Base-by-base conservation (phyloP, 2,888 invertebrate species). In the Anorthoa munda region DNA sequence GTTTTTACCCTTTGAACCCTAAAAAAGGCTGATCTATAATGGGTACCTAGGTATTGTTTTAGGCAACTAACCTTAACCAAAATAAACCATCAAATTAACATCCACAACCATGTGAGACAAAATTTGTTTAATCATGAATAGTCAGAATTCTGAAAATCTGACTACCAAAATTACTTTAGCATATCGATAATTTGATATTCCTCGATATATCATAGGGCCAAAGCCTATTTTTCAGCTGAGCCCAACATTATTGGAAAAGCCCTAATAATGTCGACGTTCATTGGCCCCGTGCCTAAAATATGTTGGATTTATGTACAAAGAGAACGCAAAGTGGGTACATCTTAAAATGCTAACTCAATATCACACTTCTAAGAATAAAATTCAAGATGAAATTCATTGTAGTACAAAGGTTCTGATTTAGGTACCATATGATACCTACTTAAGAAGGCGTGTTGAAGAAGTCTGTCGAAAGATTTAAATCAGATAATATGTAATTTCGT, bases 231-330 rank as follows among this genome's bases (percentile, higher is more conserved):
- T 15, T n/a, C 18, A 31, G 39, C 31, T 23, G 15, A 68, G 55
- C 48, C 18, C 15, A 77, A 46, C 2, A n/a, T 13, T 69, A 55
- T 50, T 55, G 21, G 17, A 2, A 56, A 61, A 31, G 17, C 50
- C 26, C 9, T 59, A 12, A 58, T 58, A 77, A 31, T 51, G 11
- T 23, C 51, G 7, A 15, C 23, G 60, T 68, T 68, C 45, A 77
- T 45, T 45, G 15, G 55, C 45, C 39, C 45, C 45, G 21, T 21
- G 18, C 39, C 45, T 26, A 31, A 60, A 48, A 69, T 46, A 56
- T 74, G 4, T 21, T 77, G 21, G 18, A 68, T 76, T 53, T 53
- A 61, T 69, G 45, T 48, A 55, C 59, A 76, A 76, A 74, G 67
- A 60, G 39, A 63, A 69, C 21, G 60, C 48, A 60, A 63, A 77